Evolutionary conservation across 2,797 vertebrate genomes (phyloP), one percentile per base, ranked within the genome.

Genomic region (Kryptolebias ocellatus): DNA sequence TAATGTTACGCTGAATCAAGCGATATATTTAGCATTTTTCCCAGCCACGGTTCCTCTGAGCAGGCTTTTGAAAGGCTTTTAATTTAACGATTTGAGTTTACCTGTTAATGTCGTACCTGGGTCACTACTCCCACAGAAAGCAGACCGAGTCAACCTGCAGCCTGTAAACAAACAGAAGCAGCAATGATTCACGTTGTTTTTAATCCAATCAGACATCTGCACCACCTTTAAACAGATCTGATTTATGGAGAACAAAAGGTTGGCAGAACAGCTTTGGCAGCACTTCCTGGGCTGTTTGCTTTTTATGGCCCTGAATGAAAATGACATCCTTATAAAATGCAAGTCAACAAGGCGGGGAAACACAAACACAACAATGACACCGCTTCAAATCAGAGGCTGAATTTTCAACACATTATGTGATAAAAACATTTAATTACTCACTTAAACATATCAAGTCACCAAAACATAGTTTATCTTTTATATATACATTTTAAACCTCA

Each of bases 151-250:
- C 46, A 34, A 55, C 45, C 70, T 45, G 59, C 80, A 70, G 72
- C 78, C 84, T 83, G 73, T 46, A 70, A 37, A 75, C n/a, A 76
- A 20, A 66, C 17, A 70, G 6, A 58, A 34, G 0, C 27, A 17
- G 0, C 34, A 34, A 6, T 9, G 34, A 42, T 3, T 14, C 11
- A 1, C 14, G 11, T 42, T 42, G 50, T 59, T 37, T 44, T 44
- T 45, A 46, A 20, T 7, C 8, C n/a, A 27, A 16, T 60, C 56
- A 31, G 54, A 61, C 47, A 51, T 31, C 2, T 18, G 28, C 27
- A 20, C 28, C 1, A 34, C 27, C 37, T 20, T 39, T 37, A 14
- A 53, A 47, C 15, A 7, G 58, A 31, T 34, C 45, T 20, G 4
- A 60, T 52, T 56, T 20, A 50, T 4, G 8, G 28, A 49, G 15